Evolutionary conservation across 2,113 vertebrate genomes (phyloP).

Genomic region (Physeter macrocephalus): DNA sequence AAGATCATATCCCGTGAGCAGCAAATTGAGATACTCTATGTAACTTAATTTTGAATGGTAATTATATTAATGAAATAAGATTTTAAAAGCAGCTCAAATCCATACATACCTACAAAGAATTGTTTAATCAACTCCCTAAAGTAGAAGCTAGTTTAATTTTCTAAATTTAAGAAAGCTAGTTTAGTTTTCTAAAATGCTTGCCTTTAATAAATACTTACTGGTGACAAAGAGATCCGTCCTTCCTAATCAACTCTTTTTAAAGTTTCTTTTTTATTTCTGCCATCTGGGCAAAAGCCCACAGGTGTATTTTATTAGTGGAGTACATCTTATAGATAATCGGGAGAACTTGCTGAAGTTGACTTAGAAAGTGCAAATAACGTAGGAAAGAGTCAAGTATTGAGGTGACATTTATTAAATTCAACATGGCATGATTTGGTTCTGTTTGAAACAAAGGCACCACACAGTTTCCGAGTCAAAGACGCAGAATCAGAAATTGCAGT

Average conservation of each 20-base stretch:
- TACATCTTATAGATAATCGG: background rate
- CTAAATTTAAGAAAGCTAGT: background rate
- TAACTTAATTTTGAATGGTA: slow-evolving; percentile 68
- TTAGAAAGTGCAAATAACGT: background rate
- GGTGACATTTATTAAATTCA: background rate
- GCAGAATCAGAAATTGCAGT: background rate
- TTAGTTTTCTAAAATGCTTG: slow-evolving; percentile 34
- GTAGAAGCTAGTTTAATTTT: slow-evolving; percentile 24
- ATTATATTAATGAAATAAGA: slow-evolving; percentile 65
- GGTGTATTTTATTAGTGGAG: background rate
- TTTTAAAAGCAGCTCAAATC: slow-evolving; percentile 57
- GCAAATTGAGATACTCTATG: slow-evolving; percentile 56
- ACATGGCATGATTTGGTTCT: background rate
- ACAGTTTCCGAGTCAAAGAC: background rate
- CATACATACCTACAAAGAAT: slow-evolving; percentile 50
- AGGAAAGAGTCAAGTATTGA: background rate
- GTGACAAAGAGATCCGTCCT: background rate
- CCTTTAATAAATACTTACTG: slow-evolving; percentile 35
- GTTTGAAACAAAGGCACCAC: background rate
- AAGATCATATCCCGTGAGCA: slow-evolving; percentile 54
- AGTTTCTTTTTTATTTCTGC: background rate
- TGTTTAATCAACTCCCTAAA: slow-evolving; percentile 29
- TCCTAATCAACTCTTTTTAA: background rate
- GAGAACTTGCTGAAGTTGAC: background rate
- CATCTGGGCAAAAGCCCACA: background rate